These are phyloP conservation scores for Caenorhabditis doughertyi DNA, from an alignment of 2,888 invertebrate genomes.

Conservation along the genomic window DNA sequence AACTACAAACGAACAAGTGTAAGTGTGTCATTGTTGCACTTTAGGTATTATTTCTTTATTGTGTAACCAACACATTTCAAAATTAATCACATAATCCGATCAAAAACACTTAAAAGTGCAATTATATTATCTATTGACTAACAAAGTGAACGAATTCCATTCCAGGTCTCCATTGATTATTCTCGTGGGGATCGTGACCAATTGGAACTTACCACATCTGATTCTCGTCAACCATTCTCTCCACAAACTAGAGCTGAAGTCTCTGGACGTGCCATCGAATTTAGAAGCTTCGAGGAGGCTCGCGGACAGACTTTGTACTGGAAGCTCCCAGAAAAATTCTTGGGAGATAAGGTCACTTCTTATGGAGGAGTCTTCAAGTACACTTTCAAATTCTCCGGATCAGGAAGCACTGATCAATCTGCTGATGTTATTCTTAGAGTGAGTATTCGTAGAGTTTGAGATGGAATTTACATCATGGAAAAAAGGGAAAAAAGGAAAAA, in stretches of 20 bases:
- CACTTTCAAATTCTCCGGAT: slow-evolving; percentile 84
- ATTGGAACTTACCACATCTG: slow-evolving; percentile 76
- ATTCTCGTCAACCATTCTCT: slow-evolving; percentile 75
- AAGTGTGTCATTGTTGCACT: slow-evolving; percentile 44
- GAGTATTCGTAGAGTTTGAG: slow-evolving; percentile 36
- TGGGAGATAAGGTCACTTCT: slow-evolving; percentile 91
- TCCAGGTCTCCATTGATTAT: slow-evolving; percentile 75
- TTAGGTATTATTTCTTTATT: slow-evolving; percentile 40
- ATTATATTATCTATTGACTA: not conserved
- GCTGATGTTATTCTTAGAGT: slow-evolving; percentile 80
- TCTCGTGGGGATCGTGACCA: slow-evolving; percentile 78
- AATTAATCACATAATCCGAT: slow-evolving; percentile 27
- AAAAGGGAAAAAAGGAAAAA: not conserved
- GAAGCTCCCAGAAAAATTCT: slow-evolving; percentile 90
- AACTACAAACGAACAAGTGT: slow-evolving; percentile 87
- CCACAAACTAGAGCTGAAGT: slow-evolving; percentile 70
- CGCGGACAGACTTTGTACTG: slow-evolving; percentile 87
- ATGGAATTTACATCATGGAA: too few relatives aligned
- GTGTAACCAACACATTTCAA: slow-evolving; percentile 32
- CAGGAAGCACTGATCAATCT: slow-evolving; percentile 75
- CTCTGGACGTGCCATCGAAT: slow-evolving; percentile 71
- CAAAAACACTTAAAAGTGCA: slow-evolving; percentile 15
- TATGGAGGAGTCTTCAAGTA: slow-evolving; percentile 93
- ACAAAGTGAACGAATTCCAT: not conserved
- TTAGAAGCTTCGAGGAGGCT: slow-evolving; percentile 74